Evolutionary conservation across 1,140 invertebrate genomes (phyloP), one percentile per base, ranked within the genome.

Genomic region (Agrilus planipennis): DNA sequence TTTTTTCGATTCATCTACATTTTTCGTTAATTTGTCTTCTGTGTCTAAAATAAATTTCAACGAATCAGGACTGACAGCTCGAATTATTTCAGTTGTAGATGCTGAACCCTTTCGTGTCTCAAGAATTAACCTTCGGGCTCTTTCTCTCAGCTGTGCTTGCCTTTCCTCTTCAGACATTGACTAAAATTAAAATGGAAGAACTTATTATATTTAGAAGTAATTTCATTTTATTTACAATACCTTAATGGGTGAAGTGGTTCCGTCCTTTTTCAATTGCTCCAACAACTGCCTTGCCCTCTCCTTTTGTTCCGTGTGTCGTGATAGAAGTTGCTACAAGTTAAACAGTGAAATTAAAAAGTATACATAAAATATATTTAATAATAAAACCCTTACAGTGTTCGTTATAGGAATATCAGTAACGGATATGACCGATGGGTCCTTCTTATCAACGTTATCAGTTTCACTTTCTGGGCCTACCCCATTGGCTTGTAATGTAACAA

Each of bases 281-380:
- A 94, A 72, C 62, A 96, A 72, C 60, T 87, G 75, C 60, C 87
- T 79, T 38, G 90, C 90, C 67, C 86, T 71, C 72, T 93, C 89
- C 62, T 87, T 84, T 50, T 94, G 70, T 67, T 87, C 82, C 50
- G 85, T 82, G 61, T 88, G 83, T 25, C 84, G 75, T 50, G 77
- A 79, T 54, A 84, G 61, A 53, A 83, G 65, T 62, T 79, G 73
- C 78, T 84, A 63, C n/a, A n/a, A n/a, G n/a, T n/a, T n/a, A n/a
- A n/a, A n/a, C n/a, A n/a, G n/a, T n/a, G n/a, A n/a, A n/a, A n/a
- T n/a, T n/a, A n/a, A n/a, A n/a, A n/a, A n/a, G n/a, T n/a, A n/a
- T n/a, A n/a, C n/a, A n/a, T n/a, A n/a, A n/a, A n/a, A n/a, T n/a
- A n/a, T n/a, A n/a, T n/a, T n/a, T n/a, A n/a, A n/a, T n/a, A n/a